Percentiles rank a stretch among this genome's conserved stretches.
phyloP scores from a whole-genome alignment of 2,888 invertebrate genomes.

The Brachycybe producta region DNA sequence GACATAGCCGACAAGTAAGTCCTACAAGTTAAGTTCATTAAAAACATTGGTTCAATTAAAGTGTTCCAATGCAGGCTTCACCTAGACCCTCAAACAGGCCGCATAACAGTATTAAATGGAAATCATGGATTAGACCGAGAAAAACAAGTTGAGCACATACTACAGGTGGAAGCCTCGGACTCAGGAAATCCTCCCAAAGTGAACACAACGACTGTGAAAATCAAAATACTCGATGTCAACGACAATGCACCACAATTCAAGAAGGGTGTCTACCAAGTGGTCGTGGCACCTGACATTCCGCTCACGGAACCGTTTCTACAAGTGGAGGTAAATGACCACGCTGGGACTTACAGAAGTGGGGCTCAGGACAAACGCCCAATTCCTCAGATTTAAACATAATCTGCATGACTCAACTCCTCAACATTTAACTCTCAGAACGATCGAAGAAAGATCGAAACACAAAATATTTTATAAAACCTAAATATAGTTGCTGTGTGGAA shows the following conservation, averaged over 20 bases:
- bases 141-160: constrained; percentile 45
- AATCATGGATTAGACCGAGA: constrained; percentile 71
- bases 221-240: constrained; percentile 57
- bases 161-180: constrained; percentile 77
- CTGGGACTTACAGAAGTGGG: no score
- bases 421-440: no score
- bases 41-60: background rate
- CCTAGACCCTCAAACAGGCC: constrained; percentile 62
- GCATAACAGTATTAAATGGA: constrained; percentile 63
- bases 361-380: no score
- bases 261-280: constrained; percentile 62
- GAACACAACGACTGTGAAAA: constrained; percentile 25
- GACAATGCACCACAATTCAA: constrained; percentile 78
- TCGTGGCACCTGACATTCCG: constrained; percentile 55
- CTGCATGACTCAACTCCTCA: no score
- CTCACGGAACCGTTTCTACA: constrained; percentile 65
- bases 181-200: constrained; percentile 37
- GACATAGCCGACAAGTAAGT: constrained; percentile 51
- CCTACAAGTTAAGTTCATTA: background rate
- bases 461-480: no score
- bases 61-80: constrained; percentile 40
- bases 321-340: constrained; percentile 44
- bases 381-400: no score
- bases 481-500: no score
- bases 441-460: no score